Evolutionary conservation across 1,140 invertebrate species (phyloP).

Genomic region (Eubasilissa regina): DNA sequence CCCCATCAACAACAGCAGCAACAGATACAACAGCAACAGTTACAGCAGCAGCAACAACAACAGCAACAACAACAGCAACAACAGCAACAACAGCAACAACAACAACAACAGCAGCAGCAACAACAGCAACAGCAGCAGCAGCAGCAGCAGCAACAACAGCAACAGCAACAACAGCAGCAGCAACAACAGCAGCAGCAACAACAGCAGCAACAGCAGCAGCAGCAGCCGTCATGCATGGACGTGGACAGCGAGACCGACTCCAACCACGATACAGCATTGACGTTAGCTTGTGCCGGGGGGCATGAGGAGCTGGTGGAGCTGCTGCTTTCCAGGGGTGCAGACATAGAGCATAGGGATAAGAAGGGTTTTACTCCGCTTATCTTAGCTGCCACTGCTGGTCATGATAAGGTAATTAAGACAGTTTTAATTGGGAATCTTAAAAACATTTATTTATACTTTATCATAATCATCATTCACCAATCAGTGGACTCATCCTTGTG

Average conservation of each 20-base stretch:
- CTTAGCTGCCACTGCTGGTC: slow-evolving; percentile 96
- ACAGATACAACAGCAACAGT: slow-evolving; percentile 61
- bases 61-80: slow-evolving; percentile 60
- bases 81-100: slow-evolving; percentile 61
- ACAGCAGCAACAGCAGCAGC: slow-evolving; percentile 69
- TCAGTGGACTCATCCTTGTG: too few species aligned
- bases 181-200: slow-evolving; percentile 63
- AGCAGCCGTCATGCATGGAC: slow-evolving; percentile 82
- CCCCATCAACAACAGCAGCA: slow-evolving; percentile 61
- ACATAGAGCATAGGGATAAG: slow-evolving; percentile 98
- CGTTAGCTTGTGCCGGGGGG: slow-evolving; percentile 96
- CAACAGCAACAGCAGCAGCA: slow-evolving; percentile 54
- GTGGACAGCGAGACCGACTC: slow-evolving; percentile 97
- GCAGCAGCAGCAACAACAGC: slow-evolving; percentile 53
- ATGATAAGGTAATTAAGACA: slow-evolving; percentile 80
- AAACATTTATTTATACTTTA: not conserved
- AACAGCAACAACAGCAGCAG: slow-evolving; percentile 60
- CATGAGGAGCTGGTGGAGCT: slow-evolving; percentile 96
- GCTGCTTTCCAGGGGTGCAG: slow-evolving; percentile 89
- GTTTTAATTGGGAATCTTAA: too few species aligned
- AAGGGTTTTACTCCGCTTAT: slow-evolving; percentile 99
- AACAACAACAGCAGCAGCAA: slow-evolving; percentile 50
- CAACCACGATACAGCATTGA: slow-evolving; percentile 98
- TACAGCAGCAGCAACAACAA: slow-evolving; percentile 58
- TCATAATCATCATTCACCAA: too few species aligned